Evolutionary conservation across 2,113 vertebrate species (phyloP).

Genomic region (Lepidothrix coronata): DNA sequence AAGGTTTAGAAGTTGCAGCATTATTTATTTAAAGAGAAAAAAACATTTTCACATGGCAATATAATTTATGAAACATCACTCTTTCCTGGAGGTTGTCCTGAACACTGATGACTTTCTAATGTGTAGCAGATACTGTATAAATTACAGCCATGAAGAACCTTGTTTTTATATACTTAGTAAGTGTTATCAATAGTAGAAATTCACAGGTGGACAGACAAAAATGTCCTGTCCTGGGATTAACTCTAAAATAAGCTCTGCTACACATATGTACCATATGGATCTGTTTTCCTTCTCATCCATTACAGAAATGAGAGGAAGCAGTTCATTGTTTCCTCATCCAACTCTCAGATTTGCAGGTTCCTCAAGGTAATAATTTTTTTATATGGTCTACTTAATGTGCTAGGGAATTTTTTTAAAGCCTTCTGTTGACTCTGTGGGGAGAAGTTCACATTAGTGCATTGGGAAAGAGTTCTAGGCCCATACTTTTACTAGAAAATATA

Average conservation of each 20-base stretch:
- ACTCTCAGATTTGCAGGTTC: slow-evolving; percentile 15
- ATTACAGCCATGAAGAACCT: neutral
- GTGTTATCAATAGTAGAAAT: slow-evolving; percentile 27
- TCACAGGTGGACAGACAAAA: slow-evolving; percentile 42
- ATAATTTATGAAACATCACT: slow-evolving; percentile 46
- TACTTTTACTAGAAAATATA: neutral
- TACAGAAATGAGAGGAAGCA: slow-evolving; percentile 31
- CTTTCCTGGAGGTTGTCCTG: slow-evolving; percentile 25
- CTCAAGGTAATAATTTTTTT: slow-evolving; percentile 42
- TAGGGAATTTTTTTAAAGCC: neutral
- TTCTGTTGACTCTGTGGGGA: slow-evolving; percentile 23
- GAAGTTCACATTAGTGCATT: neutral
- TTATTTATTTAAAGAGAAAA: slow-evolving; percentile 45
- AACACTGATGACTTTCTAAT: slow-evolving; percentile 43
- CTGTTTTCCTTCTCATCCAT: slow-evolving; percentile 29
- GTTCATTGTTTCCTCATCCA: slow-evolving; percentile 44
- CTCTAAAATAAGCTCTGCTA: slow-evolving; percentile 11
- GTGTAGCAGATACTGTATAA: slow-evolving; percentile 23
- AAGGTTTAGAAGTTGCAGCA: slow-evolving; percentile 5
- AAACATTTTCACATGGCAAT: slow-evolving; percentile 23
- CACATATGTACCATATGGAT: neutral
- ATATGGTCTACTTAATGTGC: slow-evolving; percentile 6
- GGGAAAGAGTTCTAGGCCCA: neutral
- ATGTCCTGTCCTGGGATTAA: slow-evolving; percentile 49
- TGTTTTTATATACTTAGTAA: neutral